phyloP scores from a whole-genome alignment of 1,140 invertebrate species.

The Tetramorium simillimum region DNA sequence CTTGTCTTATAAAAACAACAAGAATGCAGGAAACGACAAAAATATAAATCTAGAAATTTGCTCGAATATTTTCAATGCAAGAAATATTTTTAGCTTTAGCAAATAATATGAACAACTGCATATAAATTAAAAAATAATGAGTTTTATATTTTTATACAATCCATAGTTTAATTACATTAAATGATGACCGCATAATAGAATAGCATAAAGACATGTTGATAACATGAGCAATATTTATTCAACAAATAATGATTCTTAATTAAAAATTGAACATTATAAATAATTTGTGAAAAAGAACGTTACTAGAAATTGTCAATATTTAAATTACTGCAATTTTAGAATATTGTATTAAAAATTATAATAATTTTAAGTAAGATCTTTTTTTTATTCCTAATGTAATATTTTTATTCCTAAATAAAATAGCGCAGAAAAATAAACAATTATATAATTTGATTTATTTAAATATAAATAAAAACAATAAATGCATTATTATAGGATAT shows the following conservation, averaged over 20 bases:
- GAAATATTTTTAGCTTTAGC: neutral
- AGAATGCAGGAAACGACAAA: neutral
- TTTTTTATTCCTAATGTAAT: neutral
- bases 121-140: conserved; percentile 44
- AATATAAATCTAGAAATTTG: neutral
- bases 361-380: neutral
- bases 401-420: conserved; percentile 12
- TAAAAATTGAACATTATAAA: neutral
- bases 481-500: conserved; percentile 4
- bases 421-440: neutral
- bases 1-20: neutral
- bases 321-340: neutral
- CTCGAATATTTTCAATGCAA: neutral
- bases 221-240: conserved; percentile 23
- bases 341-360: conserved; percentile 40
- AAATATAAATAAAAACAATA: neutral
- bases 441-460: conserved; percentile 8
- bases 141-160: conserved; percentile 35
- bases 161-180: conserved; percentile 20
- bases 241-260: conserved; percentile 15
- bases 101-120: neutral
- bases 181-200: neutral
- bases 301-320: neutral
- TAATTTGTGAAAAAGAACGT: neutral
- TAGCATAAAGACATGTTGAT: neutral